Base-by-base conservation (phyloP, 2,888 invertebrate genomes). In the Subacronicta megacephala region DNA sequence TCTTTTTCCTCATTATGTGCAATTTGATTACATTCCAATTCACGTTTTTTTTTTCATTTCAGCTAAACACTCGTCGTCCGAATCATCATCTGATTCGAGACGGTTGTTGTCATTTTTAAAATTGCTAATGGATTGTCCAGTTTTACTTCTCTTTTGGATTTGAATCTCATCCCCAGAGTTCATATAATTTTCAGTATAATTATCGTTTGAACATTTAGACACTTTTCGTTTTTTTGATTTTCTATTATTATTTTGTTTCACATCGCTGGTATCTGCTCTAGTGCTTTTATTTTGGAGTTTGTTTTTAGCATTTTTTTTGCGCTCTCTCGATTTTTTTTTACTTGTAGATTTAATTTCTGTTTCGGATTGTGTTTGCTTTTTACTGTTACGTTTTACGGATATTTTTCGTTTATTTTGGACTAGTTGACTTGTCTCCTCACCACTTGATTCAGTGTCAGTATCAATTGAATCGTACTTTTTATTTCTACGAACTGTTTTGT, bases 401-500 rank as follows among this genome's bases (percentile, higher is more conserved):
- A 18, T 47, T 12, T n/a, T 49, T 20, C 16, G 37, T n/a, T 7
- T 18, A 12, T 7, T 33, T 35, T 12, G 10, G 31, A 4, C 1
- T n/a, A 3, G 4, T 29, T n/a, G n/a, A n/a, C n/a, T n/a, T n/a
- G n/a, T n/a, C n/a, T 31, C 31, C 2, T 38, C 23, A 7, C 43
- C 12, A 7, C 20, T 18, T 0, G 12, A 35, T 10, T 42, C 29
- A 7, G 13, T 15, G 43, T 55, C 43, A 9, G 37, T 17, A 26
- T 62, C 55, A 2, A 3, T 10, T 26, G 3, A 26, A 26, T 26
- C 26, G 10, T 26, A 1, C 0, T 26, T 10, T 7, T 40, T 49
- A 10, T 41, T 49, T 41, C 12, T 45, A n/a, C 17, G 26, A 9
- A 7, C 7, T 20, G 23, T 57, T n/a, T 31, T 3, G 10, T 12